Conservation (phyloP, 1,140 invertebrate genomes). For the Pygmarrhopalites habei region DNA sequence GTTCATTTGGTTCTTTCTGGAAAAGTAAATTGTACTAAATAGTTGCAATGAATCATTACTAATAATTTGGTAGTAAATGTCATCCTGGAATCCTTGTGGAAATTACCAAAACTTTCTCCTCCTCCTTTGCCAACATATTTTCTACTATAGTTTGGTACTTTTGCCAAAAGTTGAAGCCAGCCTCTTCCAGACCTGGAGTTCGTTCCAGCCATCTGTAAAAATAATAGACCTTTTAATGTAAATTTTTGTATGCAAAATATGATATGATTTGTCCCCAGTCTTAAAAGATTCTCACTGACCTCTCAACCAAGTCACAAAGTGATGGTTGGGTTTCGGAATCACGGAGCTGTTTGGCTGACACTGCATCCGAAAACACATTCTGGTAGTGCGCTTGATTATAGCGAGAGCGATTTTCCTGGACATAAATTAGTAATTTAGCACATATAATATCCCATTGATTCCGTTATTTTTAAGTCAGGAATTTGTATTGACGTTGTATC, state of each 20-base stretch:
- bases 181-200: slow-evolving; percentile 77
- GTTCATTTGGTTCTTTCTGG: slow-evolving; percentile 55
- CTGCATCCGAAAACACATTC: slow-evolving; percentile 73
- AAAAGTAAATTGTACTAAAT: too few relatives aligned
- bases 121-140: slow-evolving; percentile 61
- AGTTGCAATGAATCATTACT: too few relatives aligned
- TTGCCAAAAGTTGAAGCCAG: slow-evolving; percentile 88
- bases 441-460: slow-evolving; percentile 2
- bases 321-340: slow-evolving; percentile 77
- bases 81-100: too few relatives aligned
- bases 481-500: too few relatives aligned
- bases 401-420: slow-evolving; percentile 71
- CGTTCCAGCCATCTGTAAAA: slow-evolving; percentile 74
- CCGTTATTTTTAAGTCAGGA: not conserved
- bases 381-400: slow-evolving; percentile 87
- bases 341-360: slow-evolving; percentile 60
- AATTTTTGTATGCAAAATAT: too few relatives aligned
- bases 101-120: slow-evolving; percentile 52
- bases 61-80: too few relatives aligned
- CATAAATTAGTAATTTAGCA: slow-evolving; percentile 8
- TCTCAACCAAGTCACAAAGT: slow-evolving; percentile 71
- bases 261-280: too few relatives aligned
- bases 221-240: too few relatives aligned
- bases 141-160: slow-evolving; percentile 76
- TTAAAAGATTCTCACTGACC: too few relatives aligned